Conservation (phyloP, 2,888 invertebrate genomes). For the Mimas tiliae region DNA sequence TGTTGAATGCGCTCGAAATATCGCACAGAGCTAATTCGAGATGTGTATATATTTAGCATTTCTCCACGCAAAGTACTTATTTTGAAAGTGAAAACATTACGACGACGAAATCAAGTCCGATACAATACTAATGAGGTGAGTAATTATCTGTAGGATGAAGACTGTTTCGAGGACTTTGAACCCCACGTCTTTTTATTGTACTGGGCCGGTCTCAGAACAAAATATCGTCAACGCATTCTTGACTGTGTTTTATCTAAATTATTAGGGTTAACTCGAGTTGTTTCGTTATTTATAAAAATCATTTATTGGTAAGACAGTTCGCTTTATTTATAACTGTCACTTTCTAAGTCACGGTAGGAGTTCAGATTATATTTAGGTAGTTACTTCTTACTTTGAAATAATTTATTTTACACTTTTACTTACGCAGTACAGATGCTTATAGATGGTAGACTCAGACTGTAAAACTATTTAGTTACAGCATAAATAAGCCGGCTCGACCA, state of each 20-base stretch:
- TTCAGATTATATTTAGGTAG: too few species aligned
- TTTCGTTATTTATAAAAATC: too few species aligned
- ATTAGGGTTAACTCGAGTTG: too few species aligned
- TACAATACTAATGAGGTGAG: not conserved
- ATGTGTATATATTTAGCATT: conserved; percentile 4
- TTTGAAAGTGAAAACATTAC: conserved; percentile 1
- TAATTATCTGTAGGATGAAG: not conserved
- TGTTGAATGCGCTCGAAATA: conserved; percentile 14
- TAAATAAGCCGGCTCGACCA: too few species aligned
- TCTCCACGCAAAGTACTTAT: conserved; percentile 3
- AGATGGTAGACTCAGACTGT: too few species aligned
- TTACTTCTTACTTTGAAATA: too few species aligned
- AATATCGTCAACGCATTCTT: not conserved
- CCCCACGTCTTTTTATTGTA: not conserved
- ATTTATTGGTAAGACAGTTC: too few species aligned
- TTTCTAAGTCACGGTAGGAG: too few species aligned
- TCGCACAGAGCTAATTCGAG: not conserved
- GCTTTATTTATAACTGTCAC: too few species aligned
- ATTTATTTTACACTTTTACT: too few species aligned
- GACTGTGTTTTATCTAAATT: not conserved
- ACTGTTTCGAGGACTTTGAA: conserved; percentile 6
- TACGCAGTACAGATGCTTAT: too few species aligned
- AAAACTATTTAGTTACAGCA: too few species aligned
- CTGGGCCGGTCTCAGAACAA: not conserved
- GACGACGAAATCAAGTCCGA: not conserved